phyloP scores from a whole-genome alignment of 2,888 invertebrate genomes.

The Balanococcus diminutus region DNA sequence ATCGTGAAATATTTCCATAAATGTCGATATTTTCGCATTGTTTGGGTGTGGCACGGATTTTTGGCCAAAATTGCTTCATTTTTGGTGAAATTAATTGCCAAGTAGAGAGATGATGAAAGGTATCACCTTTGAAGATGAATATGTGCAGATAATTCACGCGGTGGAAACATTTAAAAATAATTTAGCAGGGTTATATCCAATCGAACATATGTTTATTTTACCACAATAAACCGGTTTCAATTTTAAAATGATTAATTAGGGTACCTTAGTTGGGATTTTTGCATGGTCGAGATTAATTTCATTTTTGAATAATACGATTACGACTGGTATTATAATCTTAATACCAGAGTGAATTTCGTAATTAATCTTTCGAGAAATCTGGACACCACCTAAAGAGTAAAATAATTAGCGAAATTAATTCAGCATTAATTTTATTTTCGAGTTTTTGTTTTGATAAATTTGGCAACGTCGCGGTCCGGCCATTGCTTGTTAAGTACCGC shows the following conservation, averaged over 20 bases:
- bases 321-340: neutral
- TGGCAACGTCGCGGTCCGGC: slow-evolving; percentile 55
- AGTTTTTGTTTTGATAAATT: slow-evolving; percentile 18
- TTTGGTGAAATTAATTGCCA: neutral
- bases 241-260: neutral
- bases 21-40: slow-evolving; percentile 37
- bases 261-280: neutral
- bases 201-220: neutral
- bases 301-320: neutral
- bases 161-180: no score
- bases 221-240: neutral
- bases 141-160: neutral
- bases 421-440: slow-evolving; percentile 6
- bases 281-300: neutral
- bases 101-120: neutral
- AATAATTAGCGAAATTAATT: neutral
- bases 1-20: slow-evolving; percentile 29
- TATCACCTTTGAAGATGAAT: neutral
- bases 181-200: neutral
- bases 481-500: slow-evolving; percentile 44
- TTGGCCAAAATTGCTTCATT: neutral
- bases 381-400: neutral
- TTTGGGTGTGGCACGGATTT: slow-evolving; percentile 39
- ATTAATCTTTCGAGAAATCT: neutral
- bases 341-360: neutral